Base-by-base conservation (phyloP, 1,140 invertebrate species). In the Hylaeus volcanicus region DNA sequence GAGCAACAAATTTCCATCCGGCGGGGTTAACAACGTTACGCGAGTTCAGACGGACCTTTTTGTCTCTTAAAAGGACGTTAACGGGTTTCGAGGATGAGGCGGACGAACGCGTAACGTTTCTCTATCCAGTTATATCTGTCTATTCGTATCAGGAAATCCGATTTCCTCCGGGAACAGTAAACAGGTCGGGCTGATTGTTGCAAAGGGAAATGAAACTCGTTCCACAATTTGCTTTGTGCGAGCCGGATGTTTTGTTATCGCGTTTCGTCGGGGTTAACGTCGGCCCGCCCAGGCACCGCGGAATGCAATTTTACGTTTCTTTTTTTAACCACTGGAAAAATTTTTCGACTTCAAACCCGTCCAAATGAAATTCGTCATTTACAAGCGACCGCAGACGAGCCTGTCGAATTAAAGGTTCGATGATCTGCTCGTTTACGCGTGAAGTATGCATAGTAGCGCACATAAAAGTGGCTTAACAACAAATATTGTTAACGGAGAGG, bases 161-260 rank as follows among this genome's bases (percentile, higher is more conserved):
- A 85, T 85, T 81, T 85, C 80, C 84, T 85, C 26, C 68, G 80
- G 84, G 84, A 81, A 75, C 78, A 60, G 69, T 56, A 68, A 84
- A 84, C 78, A 70, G 74, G 51, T 79, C 61, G 61, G 39, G 61
- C 61, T 74, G 77, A 79, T 74, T 79, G 77, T 79, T 79, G 70
- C 70, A 74, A 79, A 79, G 77, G 77, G 77, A 74, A 79, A 74
- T 48, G 77, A 79, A 65, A 79, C 77, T 79, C 77, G 77, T 79
- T 79, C 70, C 41, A 58, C 60, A 74, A 79, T 79, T 74, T 79
- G 77, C 77, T 79, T 79, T 65, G 61, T 58, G 71, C 51, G 26
- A 74, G 51, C 61, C n/a, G 37, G 61, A 58, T 79, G 71, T 79
- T 79, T 74, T 79, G 77, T 73, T 65, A 65, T 66, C 77, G 61